Base-by-base conservation (phyloP, 2,113 vertebrate species). In the Carettochelys insculpta region DNA sequence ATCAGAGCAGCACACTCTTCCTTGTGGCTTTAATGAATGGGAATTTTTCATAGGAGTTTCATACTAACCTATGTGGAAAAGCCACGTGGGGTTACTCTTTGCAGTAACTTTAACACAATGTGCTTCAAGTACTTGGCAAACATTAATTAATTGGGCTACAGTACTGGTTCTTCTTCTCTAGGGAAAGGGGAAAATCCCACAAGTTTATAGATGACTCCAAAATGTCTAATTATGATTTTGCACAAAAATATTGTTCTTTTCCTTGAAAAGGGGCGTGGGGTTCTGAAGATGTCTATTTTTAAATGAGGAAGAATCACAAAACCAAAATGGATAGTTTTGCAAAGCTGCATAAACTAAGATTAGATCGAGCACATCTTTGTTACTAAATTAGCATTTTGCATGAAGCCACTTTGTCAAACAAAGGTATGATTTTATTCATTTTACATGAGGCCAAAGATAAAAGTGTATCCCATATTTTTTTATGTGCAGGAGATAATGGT, bases 401-500 rank as follows among this genome's bases (percentile, higher is more conserved):
- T 83, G 71, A 31, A 73, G 16, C 12, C 82, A 31, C 3, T 86
- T 93, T 90, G 38, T 91, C 82, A 92, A 47, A 83, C 19, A 83
- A 43, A 92, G 13, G 58, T 24, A 75, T 75, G 13, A 45, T 75
- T 75, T 45, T 75, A 1, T 47, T 65, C 54, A 19, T 54, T 95
- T 95, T 94, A 90, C 54, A 71, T 71, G 8, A 89, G 83, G 43
- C 45, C 85, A 61, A 88, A 34, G 27, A 65, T 90, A 81, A 90
- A 17, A 38, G 27, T 82, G 31, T 0, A 1, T 79, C 77, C 86
- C 17, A 47, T 77, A 17, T 38, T 88, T 87, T 88, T 31, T 95
- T 95, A 86, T 90, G 90, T 95, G 29, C 43, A 78, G 86, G 45
- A 89, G 51, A 95, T 92, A 95, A 90, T 31, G 24, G 88, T 80